A percentile compares a stretch with the other conserved stretches of the same genome.
phyloP scores from a whole-genome alignment of 2,113 vertebrate species.

The Cettia cetti region DNA sequence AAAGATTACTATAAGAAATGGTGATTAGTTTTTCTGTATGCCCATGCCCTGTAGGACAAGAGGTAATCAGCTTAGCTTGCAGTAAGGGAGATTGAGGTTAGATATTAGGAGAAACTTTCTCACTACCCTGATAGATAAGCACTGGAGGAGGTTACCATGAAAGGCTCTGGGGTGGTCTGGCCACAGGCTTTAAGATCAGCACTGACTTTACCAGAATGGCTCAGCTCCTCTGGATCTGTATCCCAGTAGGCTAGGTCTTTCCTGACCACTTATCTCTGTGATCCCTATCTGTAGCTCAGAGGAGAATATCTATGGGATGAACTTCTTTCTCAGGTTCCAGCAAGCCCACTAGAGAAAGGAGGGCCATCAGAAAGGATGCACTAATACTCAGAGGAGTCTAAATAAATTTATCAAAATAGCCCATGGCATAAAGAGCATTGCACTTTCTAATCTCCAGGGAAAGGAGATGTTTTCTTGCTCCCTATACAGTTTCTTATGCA shows the following conservation, averaged over 20 bases:
- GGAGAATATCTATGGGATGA: not conserved
- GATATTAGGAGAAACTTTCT: slow-evolving; percentile 44
- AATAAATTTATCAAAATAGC: not conserved
- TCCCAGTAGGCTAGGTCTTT: not conserved
- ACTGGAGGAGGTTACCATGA: not conserved
- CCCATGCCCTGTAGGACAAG: not conserved
- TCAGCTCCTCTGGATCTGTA: not conserved
- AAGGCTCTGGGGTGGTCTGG: not conserved
- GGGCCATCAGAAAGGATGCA: not conserved
- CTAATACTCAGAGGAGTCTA: not conserved
- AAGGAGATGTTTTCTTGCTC: not conserved
- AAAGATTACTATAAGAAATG: not conserved
- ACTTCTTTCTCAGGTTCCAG: not conserved
- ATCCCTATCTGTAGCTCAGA: not conserved
- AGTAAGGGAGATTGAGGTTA: slow-evolving; percentile 38
- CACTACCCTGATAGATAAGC: not conserved
- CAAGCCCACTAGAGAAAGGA: not conserved
- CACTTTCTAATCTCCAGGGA: not conserved
- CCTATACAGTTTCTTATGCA: not conserved
- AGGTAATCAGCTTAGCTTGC: slow-evolving; percentile 46
- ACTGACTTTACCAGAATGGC: not conserved
- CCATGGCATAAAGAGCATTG: not conserved
- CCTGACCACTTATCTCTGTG: not conserved
- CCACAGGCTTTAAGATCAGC: not conserved
- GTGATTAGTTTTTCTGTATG: not conserved